phyloP scores from a whole-genome alignment of 2,888 invertebrate species.

The Agrenia bidenticulata region DNA sequence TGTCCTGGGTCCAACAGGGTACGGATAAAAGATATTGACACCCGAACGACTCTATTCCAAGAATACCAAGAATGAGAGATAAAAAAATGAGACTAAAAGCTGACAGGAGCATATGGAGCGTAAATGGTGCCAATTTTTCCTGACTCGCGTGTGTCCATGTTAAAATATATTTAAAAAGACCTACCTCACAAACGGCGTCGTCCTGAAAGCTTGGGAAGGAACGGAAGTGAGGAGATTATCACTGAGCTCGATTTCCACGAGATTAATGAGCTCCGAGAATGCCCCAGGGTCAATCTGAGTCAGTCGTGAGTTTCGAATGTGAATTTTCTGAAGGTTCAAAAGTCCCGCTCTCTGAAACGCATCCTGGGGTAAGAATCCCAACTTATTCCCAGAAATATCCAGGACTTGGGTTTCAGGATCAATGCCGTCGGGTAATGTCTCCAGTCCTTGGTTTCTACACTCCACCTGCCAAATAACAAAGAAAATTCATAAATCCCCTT shows the following conservation, averaged over 20 bases:
- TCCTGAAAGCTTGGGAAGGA: conserved; percentile 75
- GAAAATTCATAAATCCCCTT: conserved; percentile 7
- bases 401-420: conserved; percentile 88
- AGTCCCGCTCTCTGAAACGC: conserved; percentile 78
- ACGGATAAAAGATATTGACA: no score
- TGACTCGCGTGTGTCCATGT: no score
- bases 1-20: no score
- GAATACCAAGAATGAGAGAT: no score
- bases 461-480: conserved; percentile 61
- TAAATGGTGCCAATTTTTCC: no score
- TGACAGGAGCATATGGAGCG: no score
- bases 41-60: no score
- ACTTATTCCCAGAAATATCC: conserved; percentile 83
- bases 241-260: conserved; percentile 85
- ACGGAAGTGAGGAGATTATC: conserved; percentile 77
- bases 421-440: conserved; percentile 80
- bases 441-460: conserved; percentile 79
- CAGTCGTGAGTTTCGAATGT: conserved; percentile 78
- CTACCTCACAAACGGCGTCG: conserved; percentile 74
- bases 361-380: conserved; percentile 78
- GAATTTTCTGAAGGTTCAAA: conserved; percentile 82
- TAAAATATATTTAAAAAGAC: conserved; percentile 6
- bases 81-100: no score
- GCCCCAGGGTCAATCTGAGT: conserved; percentile 82
- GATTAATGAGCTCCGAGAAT: conserved; percentile 81